Conservation (phyloP, 2,113 vertebrate genomes). For the Henicopernis longicauda region DNA sequence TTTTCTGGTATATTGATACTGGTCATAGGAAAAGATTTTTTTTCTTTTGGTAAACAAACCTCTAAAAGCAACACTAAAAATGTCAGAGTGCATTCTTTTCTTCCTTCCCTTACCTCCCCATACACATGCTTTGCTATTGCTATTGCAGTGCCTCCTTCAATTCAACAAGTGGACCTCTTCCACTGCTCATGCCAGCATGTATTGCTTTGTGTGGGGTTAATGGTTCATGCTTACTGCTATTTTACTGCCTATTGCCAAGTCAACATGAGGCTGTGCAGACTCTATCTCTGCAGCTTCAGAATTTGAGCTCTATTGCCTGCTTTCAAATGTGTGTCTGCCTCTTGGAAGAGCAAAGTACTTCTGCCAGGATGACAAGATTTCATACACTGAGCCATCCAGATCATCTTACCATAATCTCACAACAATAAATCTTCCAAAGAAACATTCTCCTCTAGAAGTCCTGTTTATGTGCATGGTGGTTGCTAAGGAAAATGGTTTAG, state of each 20-base stretch:
- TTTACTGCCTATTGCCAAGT: not conserved
- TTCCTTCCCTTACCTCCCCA: not conserved
- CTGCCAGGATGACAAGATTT: not conserved
- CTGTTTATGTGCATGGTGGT: not conserved
- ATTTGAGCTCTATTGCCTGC: not conserved
- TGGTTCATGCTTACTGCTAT: not conserved
- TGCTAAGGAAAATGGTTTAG: not conserved
- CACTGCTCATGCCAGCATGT: not conserved
- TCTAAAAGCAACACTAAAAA: not conserved
- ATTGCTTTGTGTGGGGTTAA: not conserved
- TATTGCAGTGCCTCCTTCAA: not conserved
- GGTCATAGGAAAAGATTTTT: not conserved
- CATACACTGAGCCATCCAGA: not conserved
- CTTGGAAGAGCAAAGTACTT: conserved; percentile 19
- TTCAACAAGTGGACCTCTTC: not conserved
- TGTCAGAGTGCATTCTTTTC: not conserved
- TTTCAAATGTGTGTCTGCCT: not conserved
- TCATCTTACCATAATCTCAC: not conserved
- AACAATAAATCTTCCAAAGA: conserved; percentile 6
- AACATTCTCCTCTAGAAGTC: not conserved
- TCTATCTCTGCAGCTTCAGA: not conserved
- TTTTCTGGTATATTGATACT: not conserved
- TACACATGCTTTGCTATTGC: not conserved
- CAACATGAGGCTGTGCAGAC: not conserved
- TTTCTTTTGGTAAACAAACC: not conserved